Conservation (phyloP, 2,797 vertebrate species). For the Periophthalmus magnuspinnatus region DNA sequence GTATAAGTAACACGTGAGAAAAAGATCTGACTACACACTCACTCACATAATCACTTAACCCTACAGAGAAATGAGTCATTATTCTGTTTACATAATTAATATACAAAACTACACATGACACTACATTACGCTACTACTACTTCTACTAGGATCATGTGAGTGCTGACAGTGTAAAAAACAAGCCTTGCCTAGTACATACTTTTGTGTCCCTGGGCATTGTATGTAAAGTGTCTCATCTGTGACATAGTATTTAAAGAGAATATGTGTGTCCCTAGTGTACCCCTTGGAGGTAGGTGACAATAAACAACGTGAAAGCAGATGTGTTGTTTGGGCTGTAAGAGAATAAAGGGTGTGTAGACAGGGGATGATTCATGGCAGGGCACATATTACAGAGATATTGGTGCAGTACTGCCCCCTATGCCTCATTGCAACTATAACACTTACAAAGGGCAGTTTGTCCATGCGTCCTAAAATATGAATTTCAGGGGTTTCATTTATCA, state of each 20-base stretch:
- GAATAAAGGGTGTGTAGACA: constrained; percentile 21
- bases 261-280: constrained; percentile 35
- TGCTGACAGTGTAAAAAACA: too few species aligned
- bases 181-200: not conserved
- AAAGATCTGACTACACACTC: too few species aligned
- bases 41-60: too few species aligned
- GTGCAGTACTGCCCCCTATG: constrained; percentile 35
- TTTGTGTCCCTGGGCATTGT: not conserved
- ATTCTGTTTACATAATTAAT: too few species aligned
- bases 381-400: constrained; percentile 53
- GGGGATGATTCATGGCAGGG: constrained; percentile 39
- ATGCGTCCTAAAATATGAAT: not conserved
- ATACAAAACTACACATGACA: too few species aligned
- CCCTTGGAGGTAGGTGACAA: constrained; percentile 50
- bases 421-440: constrained; percentile 14
- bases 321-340: constrained; percentile 35
- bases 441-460: not conserved
- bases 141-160: too few species aligned
- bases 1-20: too few species aligned
- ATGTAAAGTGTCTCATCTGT: not conserved
- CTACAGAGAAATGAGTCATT: too few species aligned
- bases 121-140: too few species aligned
- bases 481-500: too few species aligned
- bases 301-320: constrained; percentile 63
- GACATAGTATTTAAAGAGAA: not conserved